These are phyloP conservation scores for Spermophilus dauricus DNA, from an alignment of 2,113 vertebrate species.

Conservation along the genomic window DNA sequence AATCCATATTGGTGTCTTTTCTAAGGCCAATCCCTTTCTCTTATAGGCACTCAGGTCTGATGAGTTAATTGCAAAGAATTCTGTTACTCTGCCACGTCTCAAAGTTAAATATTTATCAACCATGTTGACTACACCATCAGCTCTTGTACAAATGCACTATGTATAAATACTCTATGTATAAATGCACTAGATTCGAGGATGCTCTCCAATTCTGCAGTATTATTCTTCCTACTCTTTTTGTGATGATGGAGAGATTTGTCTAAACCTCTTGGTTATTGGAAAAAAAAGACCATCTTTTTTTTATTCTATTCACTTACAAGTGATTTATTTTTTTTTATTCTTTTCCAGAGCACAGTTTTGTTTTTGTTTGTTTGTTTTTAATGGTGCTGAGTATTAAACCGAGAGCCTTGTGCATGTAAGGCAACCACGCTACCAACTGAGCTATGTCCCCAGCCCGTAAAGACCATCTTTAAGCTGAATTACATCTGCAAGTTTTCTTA, in stretches of 20 bases:
- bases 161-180: background rate
- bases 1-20: background rate
- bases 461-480: background rate
- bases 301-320: too few relatives aligned
- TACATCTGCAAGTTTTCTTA: background rate
- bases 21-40: background rate
- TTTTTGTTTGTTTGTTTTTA: too few relatives aligned
- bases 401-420: background rate
- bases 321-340: too few relatives aligned
- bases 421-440: background rate
- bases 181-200: background rate
- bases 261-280: background rate
- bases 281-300: background rate
- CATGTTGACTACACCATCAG: background rate
- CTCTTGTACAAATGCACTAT: background rate
- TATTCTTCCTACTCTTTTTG: background rate
- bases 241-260: background rate
- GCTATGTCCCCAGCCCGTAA: background rate
- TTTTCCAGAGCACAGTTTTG: too few relatives aligned
- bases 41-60: background rate
- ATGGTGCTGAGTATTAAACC: background rate
- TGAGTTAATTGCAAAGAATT: conserved; percentile 24
- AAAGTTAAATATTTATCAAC: background rate
- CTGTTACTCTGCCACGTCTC: background rate
- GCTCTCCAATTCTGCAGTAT: background rate